Conservation (phyloP, 2,888 invertebrate genomes). For the Drosophila kambysellisi region DNA sequence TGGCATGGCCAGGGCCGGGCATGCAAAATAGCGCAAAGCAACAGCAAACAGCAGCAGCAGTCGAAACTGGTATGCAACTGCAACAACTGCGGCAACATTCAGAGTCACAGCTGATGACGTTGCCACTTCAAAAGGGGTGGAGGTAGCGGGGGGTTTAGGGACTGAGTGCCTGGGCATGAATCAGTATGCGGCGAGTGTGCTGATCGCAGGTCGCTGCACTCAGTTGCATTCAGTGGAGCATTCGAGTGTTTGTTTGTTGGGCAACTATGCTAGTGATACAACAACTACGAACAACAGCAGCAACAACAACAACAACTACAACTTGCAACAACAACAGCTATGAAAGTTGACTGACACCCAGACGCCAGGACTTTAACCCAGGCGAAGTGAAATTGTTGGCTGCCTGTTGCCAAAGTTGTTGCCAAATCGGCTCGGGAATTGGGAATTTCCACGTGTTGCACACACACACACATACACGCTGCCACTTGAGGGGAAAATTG, state of each 20-base stretch:
- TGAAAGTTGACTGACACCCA: conserved; percentile 81
- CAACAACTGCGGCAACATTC: conserved; percentile 27
- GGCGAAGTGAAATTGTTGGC: conserved; percentile 79
- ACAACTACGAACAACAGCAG: conserved; percentile 22
- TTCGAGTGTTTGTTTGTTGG: conserved; percentile 74
- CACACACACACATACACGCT: conserved; percentile 37
- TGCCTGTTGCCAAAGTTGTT: conserved; percentile 40
- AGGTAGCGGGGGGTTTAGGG: neutral
- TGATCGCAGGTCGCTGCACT: conserved; percentile 76
- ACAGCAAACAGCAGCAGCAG: conserved; percentile 22
- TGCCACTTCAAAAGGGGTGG: conserved; percentile 5
- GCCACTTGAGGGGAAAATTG: conserved; percentile 58
- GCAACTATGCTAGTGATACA: conserved; percentile 79
- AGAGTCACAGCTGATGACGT: conserved; percentile 49
- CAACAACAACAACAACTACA: conserved; percentile 20
- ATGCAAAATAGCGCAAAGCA: conserved; percentile 71
- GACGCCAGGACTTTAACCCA: conserved; percentile 81
- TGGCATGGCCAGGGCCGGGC: conserved; percentile 46
- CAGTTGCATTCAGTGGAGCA: conserved; percentile 70
- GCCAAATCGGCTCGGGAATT: conserved; percentile 48
- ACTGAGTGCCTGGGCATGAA: conserved; percentile 16
- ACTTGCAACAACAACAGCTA: conserved; percentile 34
- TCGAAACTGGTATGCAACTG: conserved; percentile 71
- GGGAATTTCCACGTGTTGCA: conserved; percentile 77
- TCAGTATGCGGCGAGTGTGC: conserved; percentile 40